Percentiles rank a stretch among this genome's conserved stretches.
These are phyloP conservation scores for Ptilonorhynchus violaceus DNA, from an alignment of 2,113 vertebrate genomes.

Conservation along the genomic window DNA sequence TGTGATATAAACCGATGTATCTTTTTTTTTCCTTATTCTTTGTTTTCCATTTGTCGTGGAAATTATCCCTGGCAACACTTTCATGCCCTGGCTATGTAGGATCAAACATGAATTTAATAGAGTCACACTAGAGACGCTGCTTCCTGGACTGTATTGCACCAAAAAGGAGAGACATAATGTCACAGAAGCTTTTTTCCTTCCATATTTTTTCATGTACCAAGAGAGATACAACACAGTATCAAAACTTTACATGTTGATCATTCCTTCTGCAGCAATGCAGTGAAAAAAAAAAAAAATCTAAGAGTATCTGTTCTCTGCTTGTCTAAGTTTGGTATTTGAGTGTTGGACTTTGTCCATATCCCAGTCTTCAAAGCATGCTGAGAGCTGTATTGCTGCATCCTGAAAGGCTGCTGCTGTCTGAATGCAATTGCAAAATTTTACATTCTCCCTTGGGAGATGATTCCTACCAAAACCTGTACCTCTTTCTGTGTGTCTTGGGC, in stretches of 20 bases:
- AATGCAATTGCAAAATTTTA: background rate
- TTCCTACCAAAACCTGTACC: background rate
- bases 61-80: background rate
- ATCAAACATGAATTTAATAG: background rate
- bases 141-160: background rate
- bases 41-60: background rate
- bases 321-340: background rate
- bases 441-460: background rate
- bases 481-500: background rate
- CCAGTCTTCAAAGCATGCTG: background rate
- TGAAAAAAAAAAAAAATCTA: accelerated
- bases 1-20: background rate
- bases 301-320: background rate
- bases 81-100: background rate
- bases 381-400: background rate
- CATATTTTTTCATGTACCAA: background rate
- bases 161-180: background rate
- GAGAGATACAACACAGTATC: background rate
- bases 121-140: background rate
- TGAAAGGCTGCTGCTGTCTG: background rate
- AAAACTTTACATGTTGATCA: background rate
- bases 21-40: background rate
- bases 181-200: background rate
- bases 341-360: background rate
- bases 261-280: background rate